phyloP scores from a whole-genome alignment of 2,113 vertebrate species.

The Zosterops lateralis region DNA sequence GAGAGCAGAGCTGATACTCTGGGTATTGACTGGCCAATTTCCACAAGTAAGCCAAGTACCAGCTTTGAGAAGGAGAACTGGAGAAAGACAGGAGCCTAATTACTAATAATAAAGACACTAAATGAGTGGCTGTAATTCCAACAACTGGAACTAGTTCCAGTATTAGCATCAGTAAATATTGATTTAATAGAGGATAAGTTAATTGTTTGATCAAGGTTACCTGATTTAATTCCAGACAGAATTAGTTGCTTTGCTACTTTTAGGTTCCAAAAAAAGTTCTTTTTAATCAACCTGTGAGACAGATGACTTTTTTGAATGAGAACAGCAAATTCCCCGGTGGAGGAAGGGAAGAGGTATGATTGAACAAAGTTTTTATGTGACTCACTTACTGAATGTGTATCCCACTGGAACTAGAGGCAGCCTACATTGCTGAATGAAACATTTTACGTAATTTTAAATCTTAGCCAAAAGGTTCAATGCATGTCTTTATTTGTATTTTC shows the following conservation, averaged over 20 bases:
- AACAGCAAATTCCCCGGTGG: not conserved
- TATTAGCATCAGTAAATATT: slow-evolving; percentile 35
- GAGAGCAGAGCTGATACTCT: rapidly evolving
- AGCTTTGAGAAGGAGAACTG: not conserved
- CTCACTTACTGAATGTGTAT: not conserved
- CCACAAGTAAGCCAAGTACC: not conserved
- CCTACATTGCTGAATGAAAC: not conserved
- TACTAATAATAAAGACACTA: not conserved
- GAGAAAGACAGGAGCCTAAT: not conserved
- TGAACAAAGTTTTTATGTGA: not conserved
- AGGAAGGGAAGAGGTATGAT: not conserved
- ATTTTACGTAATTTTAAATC: not conserved
- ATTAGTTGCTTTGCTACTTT: slow-evolving; percentile 20
- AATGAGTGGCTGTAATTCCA: slow-evolving; percentile 4
- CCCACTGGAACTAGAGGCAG: not conserved
- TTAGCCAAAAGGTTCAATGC: not conserved
- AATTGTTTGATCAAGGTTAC: slow-evolving; percentile 34
- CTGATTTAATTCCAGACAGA: slow-evolving; percentile 3
- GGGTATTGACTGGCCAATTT: not conserved
- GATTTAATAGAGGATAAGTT: slow-evolving; percentile 35
- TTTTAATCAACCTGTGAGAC: not conserved
- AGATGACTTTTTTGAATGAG: not conserved
- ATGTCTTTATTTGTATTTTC: not conserved
- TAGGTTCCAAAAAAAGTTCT: slow-evolving; percentile 13
- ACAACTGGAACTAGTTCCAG: not conserved